Conservation (phyloP, 2,888 invertebrate species). For the Seira ritae region DNA sequence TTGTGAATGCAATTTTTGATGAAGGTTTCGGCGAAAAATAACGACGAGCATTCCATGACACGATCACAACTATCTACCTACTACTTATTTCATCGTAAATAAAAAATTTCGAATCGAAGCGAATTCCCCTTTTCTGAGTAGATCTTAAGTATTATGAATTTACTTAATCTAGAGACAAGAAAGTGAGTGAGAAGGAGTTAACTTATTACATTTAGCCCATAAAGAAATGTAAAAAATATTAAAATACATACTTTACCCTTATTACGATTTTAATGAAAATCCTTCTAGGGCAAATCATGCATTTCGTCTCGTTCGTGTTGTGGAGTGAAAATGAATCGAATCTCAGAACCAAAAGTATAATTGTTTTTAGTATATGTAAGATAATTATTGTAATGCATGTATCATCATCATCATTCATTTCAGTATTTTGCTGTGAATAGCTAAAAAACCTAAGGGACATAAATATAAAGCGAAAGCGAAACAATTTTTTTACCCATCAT, state of each 20-base stretch:
- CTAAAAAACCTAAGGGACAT: no score
- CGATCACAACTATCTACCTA: no score
- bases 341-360: conserved; percentile 60
- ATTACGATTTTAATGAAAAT: no score
- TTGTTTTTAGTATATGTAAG: no score
- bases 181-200: no score
- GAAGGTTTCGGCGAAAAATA: neutral
- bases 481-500: neutral
- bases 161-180: no score
- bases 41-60: conserved; percentile 44
- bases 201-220: no score
- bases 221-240: no score
- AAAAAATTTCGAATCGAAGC: neutral
- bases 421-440: conserved; percentile 62
- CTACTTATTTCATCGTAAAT: no score
- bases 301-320: no score
- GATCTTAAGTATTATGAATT: neutral
- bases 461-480: neutral
- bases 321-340: neutral
- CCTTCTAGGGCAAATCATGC: no score
- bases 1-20: neutral
- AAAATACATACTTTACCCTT: no score
- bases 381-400: neutral
- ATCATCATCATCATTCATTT: conserved; percentile 52
- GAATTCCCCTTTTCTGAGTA: neutral